These are phyloP conservation scores for Lepidurus apus DNA, from an alignment of 1,140 invertebrate genomes.

Conservation along the genomic window DNA sequence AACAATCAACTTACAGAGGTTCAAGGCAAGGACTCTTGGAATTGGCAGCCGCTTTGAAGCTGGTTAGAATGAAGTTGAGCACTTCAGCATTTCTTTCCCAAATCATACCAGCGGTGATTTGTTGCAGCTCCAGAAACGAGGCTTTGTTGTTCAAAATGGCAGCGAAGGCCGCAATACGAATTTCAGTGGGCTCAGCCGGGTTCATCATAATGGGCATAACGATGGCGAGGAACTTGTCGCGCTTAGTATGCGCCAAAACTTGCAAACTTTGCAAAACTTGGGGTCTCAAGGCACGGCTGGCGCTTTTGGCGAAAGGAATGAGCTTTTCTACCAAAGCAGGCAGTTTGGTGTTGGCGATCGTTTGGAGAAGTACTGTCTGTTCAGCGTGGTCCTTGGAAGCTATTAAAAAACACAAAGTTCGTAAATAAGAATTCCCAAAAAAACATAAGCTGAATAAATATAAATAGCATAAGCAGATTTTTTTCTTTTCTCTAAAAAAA, in stretches of 20 bases:
- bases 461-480: too few species aligned
- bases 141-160: slow-evolving; percentile 24
- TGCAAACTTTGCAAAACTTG: slow-evolving; percentile 29
- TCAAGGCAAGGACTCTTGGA: slow-evolving; percentile 35
- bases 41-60: slow-evolving; percentile 30
- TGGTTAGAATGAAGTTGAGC: slow-evolving; percentile 33
- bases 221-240: slow-evolving; percentile 31
- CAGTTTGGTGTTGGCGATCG: slow-evolving; percentile 31
- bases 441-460: too few species aligned
- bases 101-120: slow-evolving; percentile 31
- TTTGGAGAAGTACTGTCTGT: slow-evolving; percentile 25
- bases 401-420: background rate
- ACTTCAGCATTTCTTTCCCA: slow-evolving; percentile 35
- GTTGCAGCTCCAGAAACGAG: slow-evolving; percentile 35
- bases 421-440: too few species aligned
- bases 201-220: slow-evolving; percentile 33
- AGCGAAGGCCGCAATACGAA: slow-evolving; percentile 25
- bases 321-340: slow-evolving; percentile 29
- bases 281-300: slow-evolving; percentile 27
- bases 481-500: too few species aligned
- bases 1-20: slow-evolving; percentile 25
- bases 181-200: slow-evolving; percentile 27
- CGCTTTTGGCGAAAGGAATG: slow-evolving; percentile 30
- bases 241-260: slow-evolving; percentile 29
- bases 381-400: slow-evolving; percentile 28